A percentile compares a stretch with the other conserved stretches of the same genome.
These are phyloP conservation scores for Acropora yongei DNA, from an alignment of 64 coral and sea anemone genomes.

Conservation along the genomic window DNA sequence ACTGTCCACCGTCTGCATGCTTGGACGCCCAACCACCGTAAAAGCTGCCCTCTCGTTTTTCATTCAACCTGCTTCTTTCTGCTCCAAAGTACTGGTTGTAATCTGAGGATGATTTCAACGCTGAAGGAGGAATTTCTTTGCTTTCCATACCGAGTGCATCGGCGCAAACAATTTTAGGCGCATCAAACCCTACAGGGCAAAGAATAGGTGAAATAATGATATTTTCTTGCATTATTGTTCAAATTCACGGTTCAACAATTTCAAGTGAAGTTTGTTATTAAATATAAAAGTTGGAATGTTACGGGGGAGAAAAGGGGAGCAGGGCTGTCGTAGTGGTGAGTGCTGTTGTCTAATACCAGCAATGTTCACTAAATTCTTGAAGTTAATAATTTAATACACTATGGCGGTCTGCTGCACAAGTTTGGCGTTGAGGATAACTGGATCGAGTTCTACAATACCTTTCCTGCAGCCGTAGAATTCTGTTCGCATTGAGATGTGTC, in stretches of 20 bases:
- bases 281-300: too few relatives aligned
- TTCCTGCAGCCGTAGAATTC: slow-evolving; percentile 25
- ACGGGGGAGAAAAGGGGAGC: too few relatives aligned
- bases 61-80: slow-evolving; percentile 16
- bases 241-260: too few relatives aligned
- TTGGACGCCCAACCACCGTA: slow-evolving; percentile 40
- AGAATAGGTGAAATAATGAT: too few relatives aligned
- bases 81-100: slow-evolving; percentile 36
- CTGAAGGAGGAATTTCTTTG: neutral
- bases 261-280: too few relatives aligned
- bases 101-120: slow-evolving; percentile 22
- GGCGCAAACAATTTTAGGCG: slow-evolving; percentile 6
- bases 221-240: too few relatives aligned
- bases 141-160: slow-evolving; percentile 16
- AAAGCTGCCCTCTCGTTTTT: neutral
- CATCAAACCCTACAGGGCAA: slow-evolving; percentile 2
- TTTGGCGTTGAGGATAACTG: too few relatives aligned
- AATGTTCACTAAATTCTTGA: too few relatives aligned
- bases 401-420: too few relatives aligned
- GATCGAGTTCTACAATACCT: neutral
- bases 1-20: slow-evolving; percentile 1
- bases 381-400: too few relatives aligned
- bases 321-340: too few relatives aligned
- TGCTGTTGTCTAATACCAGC: too few relatives aligned
- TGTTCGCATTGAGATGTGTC: neutral